These are phyloP conservation scores for Sciurus niger DNA, from an alignment of 2,113 vertebrate genomes.

Conservation along the genomic window DNA sequence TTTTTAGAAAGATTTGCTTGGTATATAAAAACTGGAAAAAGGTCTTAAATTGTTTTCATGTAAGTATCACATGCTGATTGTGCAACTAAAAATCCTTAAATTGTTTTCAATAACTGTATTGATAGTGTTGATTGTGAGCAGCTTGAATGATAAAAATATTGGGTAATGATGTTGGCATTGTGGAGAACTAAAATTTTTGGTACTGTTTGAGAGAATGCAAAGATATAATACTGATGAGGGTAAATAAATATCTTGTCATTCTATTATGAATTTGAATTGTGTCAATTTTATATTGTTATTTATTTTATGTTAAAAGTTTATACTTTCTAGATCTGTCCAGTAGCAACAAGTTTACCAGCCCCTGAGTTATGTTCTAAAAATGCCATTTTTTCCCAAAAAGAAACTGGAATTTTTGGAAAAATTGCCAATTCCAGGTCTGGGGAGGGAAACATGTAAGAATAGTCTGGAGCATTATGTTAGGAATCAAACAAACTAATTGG, in stretches of 20 bases:
- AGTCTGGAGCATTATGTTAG: background rate
- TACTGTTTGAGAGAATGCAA: background rate
- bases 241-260: background rate
- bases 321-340: background rate
- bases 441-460: background rate
- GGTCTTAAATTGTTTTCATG: background rate
- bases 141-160: background rate
- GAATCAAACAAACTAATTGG: too few species aligned
- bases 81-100: too few species aligned
- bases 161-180: background rate
- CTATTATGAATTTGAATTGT: background rate
- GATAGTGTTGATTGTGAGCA: background rate
- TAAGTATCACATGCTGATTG: too few species aligned
- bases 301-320: background rate
- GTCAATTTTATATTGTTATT: background rate
- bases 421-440: background rate
- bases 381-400: background rate
- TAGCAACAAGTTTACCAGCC: background rate
- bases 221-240: background rate
- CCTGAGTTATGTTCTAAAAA: background rate
- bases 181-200: background rate
- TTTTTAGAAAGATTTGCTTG: background rate
- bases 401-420: background rate
- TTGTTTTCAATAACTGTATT: background rate
- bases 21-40: background rate